Percentiles rank a stretch among this genome's conserved stretches.
Evolutionary conservation across 2,113 vertebrate species (phyloP).

Genomic region (Ophthalmolycus amberensis): DNA sequence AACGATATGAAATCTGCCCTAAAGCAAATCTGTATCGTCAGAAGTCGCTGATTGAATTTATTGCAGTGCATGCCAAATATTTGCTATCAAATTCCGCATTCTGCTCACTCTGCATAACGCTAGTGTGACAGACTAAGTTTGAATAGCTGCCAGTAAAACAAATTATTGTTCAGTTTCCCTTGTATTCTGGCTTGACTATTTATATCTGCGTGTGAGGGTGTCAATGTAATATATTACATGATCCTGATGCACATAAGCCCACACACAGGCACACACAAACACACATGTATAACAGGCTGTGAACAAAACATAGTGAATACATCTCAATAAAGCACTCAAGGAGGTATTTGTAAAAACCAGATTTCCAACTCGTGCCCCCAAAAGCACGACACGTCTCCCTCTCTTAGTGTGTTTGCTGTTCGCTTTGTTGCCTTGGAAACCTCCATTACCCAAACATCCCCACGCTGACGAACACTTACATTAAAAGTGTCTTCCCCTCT

Average conservation of each 20-base stretch:
- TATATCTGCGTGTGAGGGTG: slow-evolving; percentile 72
- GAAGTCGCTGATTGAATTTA: slow-evolving; percentile 54
- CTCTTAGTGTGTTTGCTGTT: slow-evolving; percentile 76
- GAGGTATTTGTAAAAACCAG: slow-evolving; percentile 62
- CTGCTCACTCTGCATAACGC: slow-evolving; percentile 72
- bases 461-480: slow-evolving; percentile 71
- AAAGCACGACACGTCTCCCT: slow-evolving; percentile 68
- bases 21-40: slow-evolving; percentile 38
- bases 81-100: slow-evolving; percentile 59
- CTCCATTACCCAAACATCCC: slow-evolving; percentile 80
- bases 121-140: slow-evolving; percentile 70
- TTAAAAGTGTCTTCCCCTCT: slow-evolving; percentile 73
- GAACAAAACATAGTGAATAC: slow-evolving; percentile 48
- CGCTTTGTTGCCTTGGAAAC: slow-evolving; percentile 81
- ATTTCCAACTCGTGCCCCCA: slow-evolving; percentile 46
- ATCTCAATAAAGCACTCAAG: slow-evolving; percentile 60
- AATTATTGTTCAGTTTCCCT: slow-evolving; percentile 78
- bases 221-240: slow-evolving; percentile 67
- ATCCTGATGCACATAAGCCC: slow-evolving; percentile 60
- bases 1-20: slow-evolving; percentile 43
- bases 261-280: slow-evolving; percentile 21
- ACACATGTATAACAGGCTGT: slow-evolving; percentile 25
- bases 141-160: slow-evolving; percentile 78
- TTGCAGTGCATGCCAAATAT: slow-evolving; percentile 55
- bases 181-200: slow-evolving; percentile 70